A percentile compares a stretch with the other conserved stretches of the same genome.
Conservation (phyloP, 2,888 invertebrate species). For the Tanypteryx hageni region DNA sequence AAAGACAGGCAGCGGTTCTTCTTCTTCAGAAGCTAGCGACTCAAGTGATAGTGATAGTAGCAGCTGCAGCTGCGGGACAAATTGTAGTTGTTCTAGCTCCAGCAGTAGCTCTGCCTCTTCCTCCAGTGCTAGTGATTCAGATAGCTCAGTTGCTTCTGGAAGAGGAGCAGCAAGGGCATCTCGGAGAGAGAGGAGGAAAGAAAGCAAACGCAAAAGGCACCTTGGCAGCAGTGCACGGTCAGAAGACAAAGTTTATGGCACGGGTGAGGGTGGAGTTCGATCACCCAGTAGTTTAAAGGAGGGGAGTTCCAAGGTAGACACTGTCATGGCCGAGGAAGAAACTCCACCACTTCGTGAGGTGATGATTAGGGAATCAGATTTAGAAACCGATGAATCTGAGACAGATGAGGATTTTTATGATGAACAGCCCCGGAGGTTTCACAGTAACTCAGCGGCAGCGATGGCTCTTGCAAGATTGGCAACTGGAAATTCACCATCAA, state of each 20-base stretch:
- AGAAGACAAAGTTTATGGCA: constrained; percentile 62
- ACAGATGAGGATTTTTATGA: constrained; percentile 94
- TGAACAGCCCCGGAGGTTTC: constrained; percentile 83
- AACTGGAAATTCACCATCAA: constrained; percentile 72
- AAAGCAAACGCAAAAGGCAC: constrained; percentile 74
- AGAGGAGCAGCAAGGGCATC: constrained; percentile 71
- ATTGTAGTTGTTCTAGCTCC: constrained; percentile 88
- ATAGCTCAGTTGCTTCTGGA: constrained; percentile 76
- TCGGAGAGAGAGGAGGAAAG: constrained; percentile 14
- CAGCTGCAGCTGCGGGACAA: constrained; percentile 89
- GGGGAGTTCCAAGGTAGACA: constrained; percentile 73
- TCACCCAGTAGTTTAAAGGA: constrained; percentile 72
- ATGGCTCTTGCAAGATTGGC: not conserved
- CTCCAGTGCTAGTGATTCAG: constrained; percentile 79
- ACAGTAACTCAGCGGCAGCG: constrained; percentile 20
- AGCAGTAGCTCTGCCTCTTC: constrained; percentile 80
- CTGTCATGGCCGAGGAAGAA: constrained; percentile 71
- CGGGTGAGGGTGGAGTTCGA: constrained; percentile 69
- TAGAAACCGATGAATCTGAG: constrained; percentile 90
- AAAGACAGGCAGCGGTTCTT: constrained; percentile 71
- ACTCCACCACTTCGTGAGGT: constrained; percentile 76
- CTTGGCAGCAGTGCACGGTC: constrained; percentile 74
- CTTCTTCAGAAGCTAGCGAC: constrained; percentile 82
- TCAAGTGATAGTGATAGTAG: constrained; percentile 84
- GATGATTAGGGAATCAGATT: constrained; percentile 86